Base-by-base conservation (phyloP, 2,113 vertebrate genomes). In the Perca fluviatilis region DNA sequence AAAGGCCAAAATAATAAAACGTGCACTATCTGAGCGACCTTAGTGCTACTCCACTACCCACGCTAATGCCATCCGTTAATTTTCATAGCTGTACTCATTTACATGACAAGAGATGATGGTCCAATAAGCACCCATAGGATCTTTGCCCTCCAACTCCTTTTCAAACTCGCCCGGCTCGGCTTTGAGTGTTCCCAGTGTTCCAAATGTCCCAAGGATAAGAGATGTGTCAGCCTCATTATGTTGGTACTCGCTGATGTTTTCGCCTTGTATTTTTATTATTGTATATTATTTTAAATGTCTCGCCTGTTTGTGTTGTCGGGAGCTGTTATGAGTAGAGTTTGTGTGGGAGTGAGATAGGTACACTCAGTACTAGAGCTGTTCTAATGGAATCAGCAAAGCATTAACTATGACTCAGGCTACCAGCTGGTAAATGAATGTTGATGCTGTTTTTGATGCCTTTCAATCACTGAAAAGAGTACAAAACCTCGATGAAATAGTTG, bases 281-380 rank as follows among this genome's bases (percentile, higher is more conserved):
- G 30, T 33, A 33, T 33, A 4, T 53, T 16, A 57, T 74, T 79
- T 83, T n/a, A 63, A 83, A 80, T 75, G 77, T 56, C 57, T 82
- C 47, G 50, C 46, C 25, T 58, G 54, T 74, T 82, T 82, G 56
- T 81, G 86, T 79, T 69, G 65, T 69, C 21, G 3, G 76, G 60
- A 76, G 80, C 77, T 74, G 66, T 71, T 83, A 30, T 53, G 58
- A 81, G 66, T 58, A 18, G 76, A 83, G 54, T 74, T 77, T 80
- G 89, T 74, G 91, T 92, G 30, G 91, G 93, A 83, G 92, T 79
- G n/a, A 54, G 53, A 62, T 47, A 80, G 79, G 86, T 85, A 51
- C 85, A 70, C 84, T 86, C 70, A 53, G 81, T 79, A 12, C 70
- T 46, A 57, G 72, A 77, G 83, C 74, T 27, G 40, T 40, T 77